phyloP scores from a whole-genome alignment of 2,113 vertebrate species.

The Epinephelus cyanopodus region DNA sequence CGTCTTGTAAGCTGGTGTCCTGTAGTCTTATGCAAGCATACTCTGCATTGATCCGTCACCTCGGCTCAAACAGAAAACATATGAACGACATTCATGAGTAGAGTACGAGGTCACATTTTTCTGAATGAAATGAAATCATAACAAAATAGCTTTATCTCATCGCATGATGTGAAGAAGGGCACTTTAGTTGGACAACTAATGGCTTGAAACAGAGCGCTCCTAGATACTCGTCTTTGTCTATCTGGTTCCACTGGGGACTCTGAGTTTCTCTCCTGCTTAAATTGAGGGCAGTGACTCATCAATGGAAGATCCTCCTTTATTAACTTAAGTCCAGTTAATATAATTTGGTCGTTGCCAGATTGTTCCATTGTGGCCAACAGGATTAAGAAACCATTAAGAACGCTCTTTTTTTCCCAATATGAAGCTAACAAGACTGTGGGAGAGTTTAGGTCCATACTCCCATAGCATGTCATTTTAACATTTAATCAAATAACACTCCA shows the following conservation, averaged over 20 bases:
- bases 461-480: too few relatives aligned
- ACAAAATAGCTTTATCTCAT: neutral
- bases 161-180: neutral
- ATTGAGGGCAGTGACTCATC: slow-evolving; percentile 21
- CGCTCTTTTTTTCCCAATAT: neutral
- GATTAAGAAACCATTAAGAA: slow-evolving; percentile 28
- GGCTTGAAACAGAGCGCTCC: neutral
- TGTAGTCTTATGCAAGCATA: slow-evolving; percentile 6
- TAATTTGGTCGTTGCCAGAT: slow-evolving; percentile 41
- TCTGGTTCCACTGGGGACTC: slow-evolving; percentile 26
- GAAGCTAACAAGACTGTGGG: too few relatives aligned
- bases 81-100: neutral
- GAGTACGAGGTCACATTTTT: neutral
- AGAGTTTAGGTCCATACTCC: too few relatives aligned
- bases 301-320: slow-evolving; percentile 38
- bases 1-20: neutral
- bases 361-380: slow-evolving; percentile 15
- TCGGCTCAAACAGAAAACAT: neutral
- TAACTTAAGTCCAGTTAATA: slow-evolving; percentile 52
- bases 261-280: slow-evolving; percentile 17
- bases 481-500: too few relatives aligned
- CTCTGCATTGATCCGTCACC: neutral
- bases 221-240: neutral
- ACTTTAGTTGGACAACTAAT: neutral
- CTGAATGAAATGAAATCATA: neutral